Evolutionary conservation across 2,888 invertebrate genomes (phyloP), one percentile per base, ranked within the genome.

Genomic region (Alentia gelatinosa): DNA sequence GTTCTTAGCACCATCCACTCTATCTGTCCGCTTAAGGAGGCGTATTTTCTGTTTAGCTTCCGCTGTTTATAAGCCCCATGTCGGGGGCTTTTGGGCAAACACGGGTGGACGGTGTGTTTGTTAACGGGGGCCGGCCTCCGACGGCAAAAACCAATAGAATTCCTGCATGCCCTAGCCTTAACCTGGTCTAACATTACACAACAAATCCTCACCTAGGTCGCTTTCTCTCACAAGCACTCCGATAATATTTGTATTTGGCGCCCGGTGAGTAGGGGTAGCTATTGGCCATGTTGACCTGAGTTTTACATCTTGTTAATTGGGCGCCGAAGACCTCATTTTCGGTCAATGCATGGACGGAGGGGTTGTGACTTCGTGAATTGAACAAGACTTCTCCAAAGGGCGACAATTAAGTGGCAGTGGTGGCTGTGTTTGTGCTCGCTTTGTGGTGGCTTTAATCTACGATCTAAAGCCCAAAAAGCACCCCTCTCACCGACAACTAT

Each of bases 261-360:
- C 83, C 37, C 83, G 83, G 39, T 37, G 83, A 83, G 40, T 37
- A 40, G 40, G 30, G 35, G 39, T 37, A 83, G 40, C 40, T 35
- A 35, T 35, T 23, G 40, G 39, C 39, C 1, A 39, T 83, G 83
- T 83, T 83, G 39, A 83, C 83, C 37, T 5, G 37, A 30, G 83
- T 83, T 83, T 83, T 40, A 83, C 83, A 83, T 83, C 83, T 83
- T 83, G 83, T 83, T 83, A 83, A 83, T 83, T 83, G 83, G 83
- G 39, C 35, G 39, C 37, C 83, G 7, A 83, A 83, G 37, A 83
- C 83, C 83, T 40, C 83, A 83, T 83, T 37, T 83, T 83, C 23
- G 83, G 4, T 83, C 35, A 40, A 40, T 83, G 83, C 40, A 83
- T 7, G n/a, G 40, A 40, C 83, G 39, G n/a, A 40, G 83, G 39